phyloP scores from a whole-genome alignment of 2,888 invertebrate genomes.

The Noctua comes region DNA sequence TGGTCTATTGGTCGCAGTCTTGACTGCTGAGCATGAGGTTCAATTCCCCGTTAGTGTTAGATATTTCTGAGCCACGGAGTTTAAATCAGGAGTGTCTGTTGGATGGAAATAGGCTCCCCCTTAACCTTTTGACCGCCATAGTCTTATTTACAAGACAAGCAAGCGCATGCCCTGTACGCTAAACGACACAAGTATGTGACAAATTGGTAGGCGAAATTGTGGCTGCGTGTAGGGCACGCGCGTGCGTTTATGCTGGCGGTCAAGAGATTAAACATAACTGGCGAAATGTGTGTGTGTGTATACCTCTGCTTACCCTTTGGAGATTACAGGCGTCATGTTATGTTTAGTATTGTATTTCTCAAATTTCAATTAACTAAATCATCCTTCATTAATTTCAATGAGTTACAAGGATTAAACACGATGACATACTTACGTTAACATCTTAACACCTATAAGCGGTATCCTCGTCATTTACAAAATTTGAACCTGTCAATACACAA shows the following conservation, averaged over 20 bases:
- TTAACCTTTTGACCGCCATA: neutral
- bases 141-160: no score
- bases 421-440: conserved; percentile 11
- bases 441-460: neutral
- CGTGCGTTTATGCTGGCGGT: no score
- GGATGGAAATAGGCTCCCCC: neutral
- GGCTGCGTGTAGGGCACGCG: no score
- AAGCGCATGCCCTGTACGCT: no score
- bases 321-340: neutral
- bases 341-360: neutral
- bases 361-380: conserved; percentile 17
- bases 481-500: conserved; percentile 18
- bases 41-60: neutral
- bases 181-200: no score
- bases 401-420: conserved; percentile 21
- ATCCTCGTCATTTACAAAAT: conserved; percentile 29
- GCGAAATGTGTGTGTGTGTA: neutral
- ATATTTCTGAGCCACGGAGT: neutral
- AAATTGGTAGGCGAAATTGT: no score
- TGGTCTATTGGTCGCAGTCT: no score
- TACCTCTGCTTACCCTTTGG: neutral
- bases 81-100: neutral
- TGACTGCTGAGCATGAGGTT: neutral
- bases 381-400: conserved; percentile 30
- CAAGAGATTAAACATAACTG: neutral